These are phyloP conservation scores for Gopherus flavomarginatus DNA, from an alignment of 2,113 vertebrate species.

Conservation along the genomic window DNA sequence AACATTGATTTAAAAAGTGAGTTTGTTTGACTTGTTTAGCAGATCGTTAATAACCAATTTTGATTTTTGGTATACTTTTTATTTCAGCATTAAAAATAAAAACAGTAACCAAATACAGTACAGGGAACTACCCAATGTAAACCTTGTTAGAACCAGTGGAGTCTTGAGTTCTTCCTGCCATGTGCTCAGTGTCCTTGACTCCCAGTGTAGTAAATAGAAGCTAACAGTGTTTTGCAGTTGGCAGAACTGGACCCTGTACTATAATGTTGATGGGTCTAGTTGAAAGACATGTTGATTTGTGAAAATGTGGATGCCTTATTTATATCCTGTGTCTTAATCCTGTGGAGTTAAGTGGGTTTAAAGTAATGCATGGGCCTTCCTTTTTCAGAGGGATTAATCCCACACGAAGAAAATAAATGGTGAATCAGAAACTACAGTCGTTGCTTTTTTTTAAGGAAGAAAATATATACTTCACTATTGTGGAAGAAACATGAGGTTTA, in stretches of 20 bases:
- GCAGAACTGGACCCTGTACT: background rate
- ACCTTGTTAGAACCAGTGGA: background rate
- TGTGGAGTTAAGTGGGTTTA: background rate
- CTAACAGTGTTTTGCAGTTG: background rate
- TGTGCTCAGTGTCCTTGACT: background rate
- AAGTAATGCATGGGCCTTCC: background rate
- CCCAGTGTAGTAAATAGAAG: background rate
- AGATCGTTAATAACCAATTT: background rate
- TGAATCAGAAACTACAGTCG: background rate
- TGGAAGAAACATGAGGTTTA: background rate
- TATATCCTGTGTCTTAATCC: background rate
- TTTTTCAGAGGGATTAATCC: background rate
- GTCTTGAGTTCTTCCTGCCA: fast-evolving
- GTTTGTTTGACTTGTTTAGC: background rate
- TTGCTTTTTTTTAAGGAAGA: background rate
- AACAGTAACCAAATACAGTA: background rate
- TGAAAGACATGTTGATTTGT: background rate
- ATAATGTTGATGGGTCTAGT: background rate
- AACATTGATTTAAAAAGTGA: background rate
- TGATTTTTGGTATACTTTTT: background rate
- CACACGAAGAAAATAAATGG: constrained; percentile 2
- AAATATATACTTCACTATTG: constrained; percentile 5
- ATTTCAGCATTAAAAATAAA: background rate
- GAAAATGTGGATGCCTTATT: background rate
- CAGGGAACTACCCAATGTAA: background rate